phyloP scores from a whole-genome alignment of 1,140 invertebrate species.

The Portunus trituberculatus region DNA sequence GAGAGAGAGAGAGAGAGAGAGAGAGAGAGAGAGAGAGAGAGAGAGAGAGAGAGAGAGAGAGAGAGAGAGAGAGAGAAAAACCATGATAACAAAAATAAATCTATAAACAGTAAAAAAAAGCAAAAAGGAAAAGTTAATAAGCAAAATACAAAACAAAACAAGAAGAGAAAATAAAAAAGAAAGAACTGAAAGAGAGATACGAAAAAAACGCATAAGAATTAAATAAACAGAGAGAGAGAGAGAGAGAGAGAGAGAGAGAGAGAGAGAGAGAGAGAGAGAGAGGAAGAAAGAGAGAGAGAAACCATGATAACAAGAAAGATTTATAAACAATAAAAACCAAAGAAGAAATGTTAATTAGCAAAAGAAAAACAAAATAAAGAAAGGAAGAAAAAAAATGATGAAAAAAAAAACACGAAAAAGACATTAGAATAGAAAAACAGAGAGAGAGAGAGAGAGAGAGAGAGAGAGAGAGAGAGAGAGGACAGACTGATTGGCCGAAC shows the following conservation, averaged over 20 bases:
- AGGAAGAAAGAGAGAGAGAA: neutral
- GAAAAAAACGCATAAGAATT: no score
- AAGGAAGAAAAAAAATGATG: neutral
- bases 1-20: neutral
- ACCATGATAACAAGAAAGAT: neutral
- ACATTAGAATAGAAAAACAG: neutral
- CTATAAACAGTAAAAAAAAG: no score
- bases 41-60: slow-evolving; percentile 32
- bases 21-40: slow-evolving; percentile 32
- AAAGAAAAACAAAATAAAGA: neutral
- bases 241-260: slow-evolving; percentile 32
- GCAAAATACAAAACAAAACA: neutral
- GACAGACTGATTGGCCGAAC: neutral
- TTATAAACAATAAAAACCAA: no score
- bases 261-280: slow-evolving; percentile 32
- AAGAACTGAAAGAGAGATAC: neutral
- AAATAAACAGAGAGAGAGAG: neutral
- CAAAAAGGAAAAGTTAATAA: no score
- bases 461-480: neutral
- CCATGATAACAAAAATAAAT: neutral
- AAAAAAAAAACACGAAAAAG: neutral
- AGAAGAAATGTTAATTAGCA: no score
- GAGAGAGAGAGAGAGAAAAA: neutral
- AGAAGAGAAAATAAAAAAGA: neutral
- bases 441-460: neutral